These are phyloP conservation scores for Bellardia bayeri DNA, from an alignment of 2,888 invertebrate species.

Conservation along the genomic window DNA sequence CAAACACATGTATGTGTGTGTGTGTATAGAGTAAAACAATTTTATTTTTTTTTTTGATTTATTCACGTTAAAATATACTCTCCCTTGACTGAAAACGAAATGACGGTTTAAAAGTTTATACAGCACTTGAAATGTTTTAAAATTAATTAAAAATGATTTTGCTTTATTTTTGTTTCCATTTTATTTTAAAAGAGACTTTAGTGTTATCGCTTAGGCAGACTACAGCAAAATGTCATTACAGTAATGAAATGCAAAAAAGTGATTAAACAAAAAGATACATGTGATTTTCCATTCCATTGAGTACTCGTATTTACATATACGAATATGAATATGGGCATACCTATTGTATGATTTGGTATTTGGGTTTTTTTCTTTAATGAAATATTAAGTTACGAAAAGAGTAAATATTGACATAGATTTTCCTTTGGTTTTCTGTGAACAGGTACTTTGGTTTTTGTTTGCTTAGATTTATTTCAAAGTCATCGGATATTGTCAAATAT, in stretches of 20 bases:
- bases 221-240: conserved; percentile 66
- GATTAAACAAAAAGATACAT: conserved; percentile 27
- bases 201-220: conserved; percentile 30
- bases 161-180: conserved; percentile 35
- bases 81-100: conserved; percentile 44
- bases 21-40: neutral
- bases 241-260: conserved; percentile 56
- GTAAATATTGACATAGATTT: conserved; percentile 11
- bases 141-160: conserved; percentile 70
- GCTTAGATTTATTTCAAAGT: neutral
- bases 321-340: neutral
- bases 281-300: neutral
- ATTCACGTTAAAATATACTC: conserved; percentile 9
- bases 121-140: conserved; percentile 72
- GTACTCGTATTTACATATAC: neutral
- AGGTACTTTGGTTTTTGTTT: neutral
- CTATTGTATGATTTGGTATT: neutral
- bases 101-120: conserved; percentile 75
- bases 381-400: no score
- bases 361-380: neutral
- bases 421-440: neutral
- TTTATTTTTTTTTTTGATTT: conserved; percentile 24
- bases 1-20: no score
- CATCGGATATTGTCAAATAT: neutral
- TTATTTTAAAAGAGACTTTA: conserved; percentile 3